A percentile compares a stretch with the other conserved stretches of the same genome.
phyloP scores from a whole-genome alignment of 2,113 vertebrate genomes.

The Glareola pratincola region DNA sequence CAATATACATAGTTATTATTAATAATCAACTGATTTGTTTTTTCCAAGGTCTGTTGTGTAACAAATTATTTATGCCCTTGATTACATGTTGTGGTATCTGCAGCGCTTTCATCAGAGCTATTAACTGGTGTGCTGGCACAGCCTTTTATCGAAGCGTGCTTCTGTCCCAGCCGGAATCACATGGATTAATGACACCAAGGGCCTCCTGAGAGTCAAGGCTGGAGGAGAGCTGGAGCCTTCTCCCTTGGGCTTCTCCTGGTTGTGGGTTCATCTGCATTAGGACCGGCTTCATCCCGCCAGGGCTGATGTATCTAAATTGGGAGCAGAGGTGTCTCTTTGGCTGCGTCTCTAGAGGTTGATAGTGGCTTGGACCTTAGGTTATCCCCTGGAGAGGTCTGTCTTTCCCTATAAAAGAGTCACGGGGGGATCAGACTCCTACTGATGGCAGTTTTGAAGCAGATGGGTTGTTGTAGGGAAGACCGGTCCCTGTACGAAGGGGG shows the following conservation, averaged over 20 bases:
- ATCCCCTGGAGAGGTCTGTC: neutral
- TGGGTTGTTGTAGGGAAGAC: neutral
- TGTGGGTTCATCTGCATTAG: neutral
- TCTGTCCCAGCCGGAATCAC: neutral
- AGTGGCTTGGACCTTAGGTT: neutral
- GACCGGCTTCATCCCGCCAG: neutral
- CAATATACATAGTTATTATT: neutral
- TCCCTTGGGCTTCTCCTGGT: accelerated
- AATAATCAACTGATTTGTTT: neutral
- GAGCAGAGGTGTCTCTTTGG: neutral
- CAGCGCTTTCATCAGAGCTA: neutral
- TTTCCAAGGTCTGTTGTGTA: neutral
- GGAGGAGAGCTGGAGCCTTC: neutral
- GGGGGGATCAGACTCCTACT: neutral
- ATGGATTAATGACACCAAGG: neutral
- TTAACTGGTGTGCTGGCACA: neutral
- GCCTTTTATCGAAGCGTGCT: neutral
- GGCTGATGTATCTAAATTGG: accelerated
- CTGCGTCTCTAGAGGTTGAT: neutral
- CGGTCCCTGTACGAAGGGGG: neutral
- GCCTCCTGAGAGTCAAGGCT: neutral
- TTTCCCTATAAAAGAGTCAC: too few species aligned
- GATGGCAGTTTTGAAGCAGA: neutral
- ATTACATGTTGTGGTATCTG: neutral
- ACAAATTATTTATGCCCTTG: neutral